Conservation (phyloP, 37 sponge, comb jelly and placozoan genomes). For the Hormiphora californensis region DNA sequence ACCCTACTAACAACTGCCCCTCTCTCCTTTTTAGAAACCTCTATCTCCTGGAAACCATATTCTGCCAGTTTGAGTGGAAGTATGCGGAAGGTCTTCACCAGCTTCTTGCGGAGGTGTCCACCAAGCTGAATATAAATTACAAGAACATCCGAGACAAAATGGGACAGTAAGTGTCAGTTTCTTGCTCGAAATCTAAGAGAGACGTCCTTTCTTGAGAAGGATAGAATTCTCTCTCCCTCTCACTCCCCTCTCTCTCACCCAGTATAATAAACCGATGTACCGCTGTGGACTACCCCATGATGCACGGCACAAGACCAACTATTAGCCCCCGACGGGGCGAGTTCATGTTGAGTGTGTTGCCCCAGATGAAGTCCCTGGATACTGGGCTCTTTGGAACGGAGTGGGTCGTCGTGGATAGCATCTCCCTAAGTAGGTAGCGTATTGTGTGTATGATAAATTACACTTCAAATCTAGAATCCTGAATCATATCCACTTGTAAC, state of each 20-base stretch:
- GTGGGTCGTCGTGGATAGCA: constrained; percentile 31
- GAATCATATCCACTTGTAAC: too few species aligned
- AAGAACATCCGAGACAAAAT: constrained; percentile 4
- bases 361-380: not conserved
- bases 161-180: constrained; percentile 10
- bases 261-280: not conserved
- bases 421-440: not conserved
- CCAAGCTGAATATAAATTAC: constrained; percentile 20
- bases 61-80: constrained; percentile 45
- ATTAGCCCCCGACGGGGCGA: not conserved
- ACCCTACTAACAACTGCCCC: too few species aligned
- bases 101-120: not conserved
- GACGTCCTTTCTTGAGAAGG: not conserved
- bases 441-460: not conserved
- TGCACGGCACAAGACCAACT: not conserved
- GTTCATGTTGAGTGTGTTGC: constrained; percentile 22
- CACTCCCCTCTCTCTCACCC: too few species aligned
- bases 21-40: constrained; percentile 37
- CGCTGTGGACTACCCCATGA: not conserved
- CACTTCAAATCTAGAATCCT: not conserved
- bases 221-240: not conserved
- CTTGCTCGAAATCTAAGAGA: not conserved
- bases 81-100: constrained; percentile 34
- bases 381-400: constrained; percentile 18
- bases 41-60: constrained; percentile 18